Base-by-base conservation (phyloP, 2,797 vertebrate genomes). In the Pithecia hirsuta region DNA sequence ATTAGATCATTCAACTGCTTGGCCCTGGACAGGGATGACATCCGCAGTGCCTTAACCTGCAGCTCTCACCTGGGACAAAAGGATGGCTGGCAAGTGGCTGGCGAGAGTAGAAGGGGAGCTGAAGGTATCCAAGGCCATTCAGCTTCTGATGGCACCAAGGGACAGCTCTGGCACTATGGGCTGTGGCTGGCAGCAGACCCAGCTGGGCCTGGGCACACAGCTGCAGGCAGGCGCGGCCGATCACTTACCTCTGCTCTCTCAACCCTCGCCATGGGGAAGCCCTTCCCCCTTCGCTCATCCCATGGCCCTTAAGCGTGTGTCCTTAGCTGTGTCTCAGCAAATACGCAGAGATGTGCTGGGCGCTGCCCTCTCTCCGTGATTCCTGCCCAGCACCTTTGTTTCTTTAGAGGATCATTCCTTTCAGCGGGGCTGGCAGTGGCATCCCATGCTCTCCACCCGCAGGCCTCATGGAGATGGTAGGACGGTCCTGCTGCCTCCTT, bases 391-490 rank as follows among this genome's bases (percentile, higher is more conserved):
- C 39, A 2, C 48, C 36, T 3, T 7, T 14, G 30, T 72, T 13
- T 78, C 79, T 76, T 76, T 52, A n/a, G 46, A 20, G 93, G 83
- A 19, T 17, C 19, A 3, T 7, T 3, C 33, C 1, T 15, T 13
- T 67, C 76, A 0, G 0, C 4, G 14, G n/a, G 44, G 44, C 55
- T 30, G 5, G 36, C n/a, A 0, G 7, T 22, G 0, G 22, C 7
- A 2, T 72, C 41, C 39, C 6, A 14, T 24, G 17, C 20, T 4
- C 26, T 17, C 44, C 10, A 10, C 14, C 11, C 0, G 0, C 24
- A 17, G 72, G 36, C 20, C 50, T 50, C 50, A 14, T 48, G 20
- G 57, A 81, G 67, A 33, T 13, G 19, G 8, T 13, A 19, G 75
- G 19, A 59, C 52, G n/a, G 20, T 72, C 59, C 44, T 4, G 2